These are phyloP conservation scores for Leptinotarsa lineolata DNA, from an alignment of 1,140 invertebrate species.

Conservation along the genomic window DNA sequence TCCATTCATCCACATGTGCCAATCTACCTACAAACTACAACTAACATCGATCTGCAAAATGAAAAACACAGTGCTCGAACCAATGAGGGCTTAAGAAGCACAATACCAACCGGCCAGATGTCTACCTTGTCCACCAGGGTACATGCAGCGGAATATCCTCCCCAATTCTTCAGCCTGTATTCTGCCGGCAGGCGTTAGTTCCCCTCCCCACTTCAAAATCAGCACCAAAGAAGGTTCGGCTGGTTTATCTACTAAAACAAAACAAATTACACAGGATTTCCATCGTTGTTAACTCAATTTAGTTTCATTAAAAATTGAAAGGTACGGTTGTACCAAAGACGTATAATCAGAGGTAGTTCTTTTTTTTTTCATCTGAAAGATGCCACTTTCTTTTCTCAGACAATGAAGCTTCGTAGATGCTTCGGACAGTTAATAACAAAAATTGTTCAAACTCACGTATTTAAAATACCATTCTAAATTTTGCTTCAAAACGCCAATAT, in stretches of 20 bases:
- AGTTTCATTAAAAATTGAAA: no score
- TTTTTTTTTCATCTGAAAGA: no score
- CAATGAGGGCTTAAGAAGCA: slow-evolving; percentile 47
- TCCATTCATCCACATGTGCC: neutral
- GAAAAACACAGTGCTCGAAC: slow-evolving; percentile 34
- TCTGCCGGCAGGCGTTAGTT: slow-evolving; percentile 95
- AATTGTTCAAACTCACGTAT: no score
- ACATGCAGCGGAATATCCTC: slow-evolving; percentile 98
- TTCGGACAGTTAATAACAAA: no score
- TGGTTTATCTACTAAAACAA: slow-evolving; percentile 68
- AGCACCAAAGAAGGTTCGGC: slow-evolving; percentile 89
- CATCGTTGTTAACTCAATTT: neutral
- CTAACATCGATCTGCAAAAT: slow-evolving; percentile 9
- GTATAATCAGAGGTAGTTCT: no score
- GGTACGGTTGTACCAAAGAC: no score
- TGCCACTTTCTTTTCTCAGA: no score
- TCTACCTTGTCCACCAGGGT: slow-evolving; percentile 88
- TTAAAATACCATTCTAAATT: no score
- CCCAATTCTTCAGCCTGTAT: slow-evolving; percentile 98
- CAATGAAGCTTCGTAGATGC: no score
- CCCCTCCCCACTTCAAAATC: slow-evolving; percentile 99
- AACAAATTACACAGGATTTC: neutral
- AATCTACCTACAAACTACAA: neutral
- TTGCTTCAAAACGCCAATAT: no score
- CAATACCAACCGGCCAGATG: slow-evolving; percentile 72